phyloP scores from a whole-genome alignment of 2,797 vertebrate genomes.

The Parambassis ranga region DNA sequence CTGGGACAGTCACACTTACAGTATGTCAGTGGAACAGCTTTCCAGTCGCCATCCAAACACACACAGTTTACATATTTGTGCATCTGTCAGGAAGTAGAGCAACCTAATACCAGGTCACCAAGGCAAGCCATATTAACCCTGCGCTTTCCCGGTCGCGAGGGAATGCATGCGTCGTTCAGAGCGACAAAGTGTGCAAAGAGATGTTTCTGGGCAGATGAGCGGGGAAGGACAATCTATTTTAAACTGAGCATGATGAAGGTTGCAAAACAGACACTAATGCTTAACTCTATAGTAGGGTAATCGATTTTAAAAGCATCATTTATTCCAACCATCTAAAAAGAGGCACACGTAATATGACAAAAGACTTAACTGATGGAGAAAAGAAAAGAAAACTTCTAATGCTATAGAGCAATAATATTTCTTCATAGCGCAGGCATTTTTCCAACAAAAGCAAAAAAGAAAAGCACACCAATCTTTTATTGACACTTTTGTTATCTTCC shows the following conservation, averaged over 20 bases:
- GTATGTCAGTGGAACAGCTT: neutral
- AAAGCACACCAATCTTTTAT: neutral
- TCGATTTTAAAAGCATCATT: too few relatives aligned
- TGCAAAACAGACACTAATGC: neutral
- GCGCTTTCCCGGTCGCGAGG: neutral
- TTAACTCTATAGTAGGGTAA: neutral
- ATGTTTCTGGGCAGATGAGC: conserved; percentile 35
- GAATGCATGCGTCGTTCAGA: neutral
- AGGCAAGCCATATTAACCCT: conserved; percentile 6
- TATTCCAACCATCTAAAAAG: neutral
- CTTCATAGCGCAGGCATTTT: neutral
- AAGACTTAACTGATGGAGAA: neutral
- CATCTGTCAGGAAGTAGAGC: conserved; percentile 44
- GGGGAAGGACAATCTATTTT: neutral
- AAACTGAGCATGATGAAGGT: neutral
- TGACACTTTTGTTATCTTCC: neutral
- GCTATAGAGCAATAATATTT: too few relatives aligned
- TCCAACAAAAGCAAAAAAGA: neutral
- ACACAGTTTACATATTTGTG: conserved; percentile 20
- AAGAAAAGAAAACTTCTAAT: too few relatives aligned
- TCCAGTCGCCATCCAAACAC: neutral
- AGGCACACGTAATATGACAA: neutral
- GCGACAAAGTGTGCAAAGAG: neutral
- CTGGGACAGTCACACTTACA: neutral
- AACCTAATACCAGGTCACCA: conserved; percentile 31